phyloP scores from a whole-genome alignment of 2,888 invertebrate species.

The Sylvicola cinctus region DNA sequence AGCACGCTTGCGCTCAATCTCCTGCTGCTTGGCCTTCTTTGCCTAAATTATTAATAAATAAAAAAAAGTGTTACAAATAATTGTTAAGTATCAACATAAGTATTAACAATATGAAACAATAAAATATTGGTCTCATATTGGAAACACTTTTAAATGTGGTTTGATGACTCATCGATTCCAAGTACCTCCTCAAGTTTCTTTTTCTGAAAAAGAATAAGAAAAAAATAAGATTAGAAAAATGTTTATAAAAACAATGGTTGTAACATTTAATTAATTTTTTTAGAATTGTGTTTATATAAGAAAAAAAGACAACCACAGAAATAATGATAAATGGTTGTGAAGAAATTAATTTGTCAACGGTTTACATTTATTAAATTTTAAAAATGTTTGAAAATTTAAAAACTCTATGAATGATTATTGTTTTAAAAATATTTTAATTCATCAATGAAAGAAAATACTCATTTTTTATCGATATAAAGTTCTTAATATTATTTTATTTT shows the following conservation, averaged over 20 bases:
- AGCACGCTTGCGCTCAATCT: constrained; percentile 96
- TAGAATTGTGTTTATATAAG: constrained; percentile 1
- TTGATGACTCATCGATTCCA: not conserved
- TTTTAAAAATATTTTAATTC: no score
- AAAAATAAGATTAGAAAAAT: constrained; percentile 11
- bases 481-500: no score
- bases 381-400: no score
- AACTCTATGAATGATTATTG: no score
- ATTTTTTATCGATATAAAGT: no score
- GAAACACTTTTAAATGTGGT: not conserved
- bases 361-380: no score
- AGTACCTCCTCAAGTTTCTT: constrained; percentile 60
- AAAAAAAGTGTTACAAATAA: not conserved
- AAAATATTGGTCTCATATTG: not conserved
- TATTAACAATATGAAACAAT: not conserved
- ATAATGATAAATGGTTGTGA: no score
- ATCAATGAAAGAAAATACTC: no score
- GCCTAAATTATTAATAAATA: constrained; percentile 34
- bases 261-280: not conserved
- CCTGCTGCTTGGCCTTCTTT: constrained; percentile 94
- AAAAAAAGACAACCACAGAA: not conserved
- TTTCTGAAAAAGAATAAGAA: constrained; percentile 44
- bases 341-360: no score
- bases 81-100: not conserved
- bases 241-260: constrained; percentile 1